Evolutionary conservation across 2,888 invertebrate species (phyloP).

Genomic region (Onthophagus sagittarius): DNA sequence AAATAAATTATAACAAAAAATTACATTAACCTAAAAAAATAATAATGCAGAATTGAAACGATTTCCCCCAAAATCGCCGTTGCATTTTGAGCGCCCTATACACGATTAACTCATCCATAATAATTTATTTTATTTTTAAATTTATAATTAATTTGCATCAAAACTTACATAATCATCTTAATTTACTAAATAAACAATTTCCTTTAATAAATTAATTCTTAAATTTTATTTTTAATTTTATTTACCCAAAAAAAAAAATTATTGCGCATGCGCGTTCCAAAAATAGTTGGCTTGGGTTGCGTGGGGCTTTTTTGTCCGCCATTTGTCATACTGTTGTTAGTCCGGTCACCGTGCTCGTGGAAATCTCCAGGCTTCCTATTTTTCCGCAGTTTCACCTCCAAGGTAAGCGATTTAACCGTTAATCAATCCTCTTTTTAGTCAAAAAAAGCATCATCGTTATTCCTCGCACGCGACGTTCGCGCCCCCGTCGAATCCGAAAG

Average conservation of each 20-base stretch:
- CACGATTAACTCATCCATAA: too few relatives aligned
- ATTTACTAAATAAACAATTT: too few relatives aligned
- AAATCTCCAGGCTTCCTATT: background rate
- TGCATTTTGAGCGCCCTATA: too few relatives aligned
- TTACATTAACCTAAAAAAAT: too few relatives aligned
- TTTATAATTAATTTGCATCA: too few relatives aligned
- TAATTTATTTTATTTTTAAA: too few relatives aligned
- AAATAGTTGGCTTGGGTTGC: background rate
- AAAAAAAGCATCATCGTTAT: background rate
- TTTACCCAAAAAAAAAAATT: background rate
- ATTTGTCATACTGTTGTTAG: conserved; percentile 5
- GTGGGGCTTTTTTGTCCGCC: conserved; percentile 2
- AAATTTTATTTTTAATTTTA: too few relatives aligned
- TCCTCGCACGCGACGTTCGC: background rate
- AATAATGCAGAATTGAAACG: too few relatives aligned
- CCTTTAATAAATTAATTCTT: too few relatives aligned
- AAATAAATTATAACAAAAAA: too few relatives aligned
- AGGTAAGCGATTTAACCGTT: background rate
- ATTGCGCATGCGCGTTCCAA: background rate
- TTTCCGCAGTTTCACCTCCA: background rate
- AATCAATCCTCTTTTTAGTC: background rate
- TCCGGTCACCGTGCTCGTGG: background rate
- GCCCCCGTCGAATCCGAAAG: background rate
- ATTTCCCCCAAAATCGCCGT: too few relatives aligned
- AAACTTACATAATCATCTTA: too few relatives aligned